These are phyloP conservation scores for Orestias chungarensis DNA, from an alignment of 2,797 vertebrate genomes.

Conservation along the genomic window DNA sequence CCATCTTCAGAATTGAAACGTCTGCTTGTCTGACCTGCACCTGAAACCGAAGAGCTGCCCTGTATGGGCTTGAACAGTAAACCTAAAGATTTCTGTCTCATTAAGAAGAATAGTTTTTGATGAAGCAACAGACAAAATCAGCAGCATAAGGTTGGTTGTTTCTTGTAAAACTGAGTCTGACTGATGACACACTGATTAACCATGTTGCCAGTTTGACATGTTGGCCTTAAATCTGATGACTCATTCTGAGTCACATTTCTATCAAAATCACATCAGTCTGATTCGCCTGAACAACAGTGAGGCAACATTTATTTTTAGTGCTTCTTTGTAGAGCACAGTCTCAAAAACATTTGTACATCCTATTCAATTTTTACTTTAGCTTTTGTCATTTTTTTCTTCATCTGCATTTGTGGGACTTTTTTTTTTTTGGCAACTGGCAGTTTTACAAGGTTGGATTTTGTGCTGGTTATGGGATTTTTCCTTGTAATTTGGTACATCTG, in stretches of 20 bases:
- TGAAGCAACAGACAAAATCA: slow-evolving; percentile 10
- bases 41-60: slow-evolving; percentile 69
- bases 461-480: not conserved
- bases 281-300: not conserved
- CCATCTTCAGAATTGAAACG: slow-evolving; percentile 86
- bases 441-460: not conserved
- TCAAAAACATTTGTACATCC: not conserved
- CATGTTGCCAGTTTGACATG: slow-evolving; percentile 22
- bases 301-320: not conserved
- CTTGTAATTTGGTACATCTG: not conserved
- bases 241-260: not conserved
- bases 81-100: slow-evolving; percentile 7
- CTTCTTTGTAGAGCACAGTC: not conserved
- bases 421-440: not conserved
- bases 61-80: slow-evolving; percentile 42
- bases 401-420: not conserved
- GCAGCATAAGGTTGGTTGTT: not conserved
- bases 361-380: not conserved
- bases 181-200: not conserved
- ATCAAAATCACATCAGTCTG: not conserved
- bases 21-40: slow-evolving; percentile 78
- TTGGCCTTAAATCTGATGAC: slow-evolving; percentile 2
- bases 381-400: not conserved
- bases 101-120: not conserved
- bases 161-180: not conserved